These are phyloP conservation scores for Corythoichthys haematopterus DNA, from an alignment of 2,113 vertebrate species.

Conservation along the genomic window DNA sequence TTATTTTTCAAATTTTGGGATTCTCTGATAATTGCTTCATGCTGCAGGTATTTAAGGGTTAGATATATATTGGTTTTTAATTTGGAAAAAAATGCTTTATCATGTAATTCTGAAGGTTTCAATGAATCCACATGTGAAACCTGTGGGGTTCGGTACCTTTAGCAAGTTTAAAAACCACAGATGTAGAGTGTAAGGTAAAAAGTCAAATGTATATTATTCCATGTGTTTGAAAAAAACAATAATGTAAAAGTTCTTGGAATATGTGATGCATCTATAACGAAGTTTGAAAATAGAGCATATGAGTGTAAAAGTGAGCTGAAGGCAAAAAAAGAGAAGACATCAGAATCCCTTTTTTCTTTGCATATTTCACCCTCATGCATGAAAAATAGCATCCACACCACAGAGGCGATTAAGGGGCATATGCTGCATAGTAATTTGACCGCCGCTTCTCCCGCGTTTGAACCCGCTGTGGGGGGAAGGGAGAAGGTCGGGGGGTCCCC, in stretches of 20 bases:
- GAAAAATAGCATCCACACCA: constrained; percentile 19
- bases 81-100: too few relatives aligned
- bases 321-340: background rate
- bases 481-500: constrained; percentile 12
- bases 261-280: background rate
- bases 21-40: too few relatives aligned
- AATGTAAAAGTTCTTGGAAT: constrained; percentile 18
- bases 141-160: too few relatives aligned
- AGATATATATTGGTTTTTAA: too few relatives aligned
- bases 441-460: constrained; percentile 24
- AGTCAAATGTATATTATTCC: constrained; percentile 23
- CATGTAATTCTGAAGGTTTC: too few relatives aligned
- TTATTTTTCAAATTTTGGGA: too few relatives aligned
- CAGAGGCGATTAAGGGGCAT: constrained; percentile 24
- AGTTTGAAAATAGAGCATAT: background rate
- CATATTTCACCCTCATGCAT: constrained; percentile 39
- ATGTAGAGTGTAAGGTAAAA: constrained; percentile 2
- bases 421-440: constrained; percentile 42
- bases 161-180: too few relatives aligned
- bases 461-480: constrained; percentile 12
- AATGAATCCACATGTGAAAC: too few relatives aligned
- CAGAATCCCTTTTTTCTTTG: constrained; percentile 19
- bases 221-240: constrained; percentile 16
- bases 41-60: too few relatives aligned
- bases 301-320: constrained; percentile 11